Conservation (phyloP, 2,888 invertebrate genomes). For the Desoria tigrina region DNA sequence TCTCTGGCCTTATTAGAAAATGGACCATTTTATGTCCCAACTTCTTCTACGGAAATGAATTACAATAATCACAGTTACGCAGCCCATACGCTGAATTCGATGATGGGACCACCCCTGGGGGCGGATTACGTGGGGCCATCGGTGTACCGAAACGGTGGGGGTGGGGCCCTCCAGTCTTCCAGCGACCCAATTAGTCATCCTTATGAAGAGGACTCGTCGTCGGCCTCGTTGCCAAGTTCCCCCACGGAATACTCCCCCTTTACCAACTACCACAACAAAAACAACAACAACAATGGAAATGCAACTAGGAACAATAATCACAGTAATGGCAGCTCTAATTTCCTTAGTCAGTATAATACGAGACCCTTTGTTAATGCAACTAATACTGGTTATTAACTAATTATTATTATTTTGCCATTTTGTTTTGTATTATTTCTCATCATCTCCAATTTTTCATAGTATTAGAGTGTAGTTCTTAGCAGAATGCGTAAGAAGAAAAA, state of each 20-base stretch:
- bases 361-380: conserved; percentile 16
- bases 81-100: background rate
- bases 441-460: no score
- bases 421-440: no score
- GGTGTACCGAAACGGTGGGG: no score
- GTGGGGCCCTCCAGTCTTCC: background rate
- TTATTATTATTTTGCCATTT: no score
- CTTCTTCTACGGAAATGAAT: background rate
- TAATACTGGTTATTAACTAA: conserved; percentile 16
- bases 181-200: background rate
- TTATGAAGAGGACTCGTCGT: background rate
- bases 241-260: background rate
- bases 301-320: background rate
- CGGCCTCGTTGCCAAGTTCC: background rate
- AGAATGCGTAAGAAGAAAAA: no score
- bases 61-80: conserved; percentile 17
- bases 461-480: no score
- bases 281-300: conserved; percentile 1
- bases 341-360: background rate
- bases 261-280: background rate
- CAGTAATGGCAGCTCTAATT: background rate
- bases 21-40: background rate
- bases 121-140: no score
- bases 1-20: background rate
- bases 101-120: background rate